phyloP scores from a whole-genome alignment of 2,888 invertebrate species.

The Caenorhabditis virilis region DNA sequence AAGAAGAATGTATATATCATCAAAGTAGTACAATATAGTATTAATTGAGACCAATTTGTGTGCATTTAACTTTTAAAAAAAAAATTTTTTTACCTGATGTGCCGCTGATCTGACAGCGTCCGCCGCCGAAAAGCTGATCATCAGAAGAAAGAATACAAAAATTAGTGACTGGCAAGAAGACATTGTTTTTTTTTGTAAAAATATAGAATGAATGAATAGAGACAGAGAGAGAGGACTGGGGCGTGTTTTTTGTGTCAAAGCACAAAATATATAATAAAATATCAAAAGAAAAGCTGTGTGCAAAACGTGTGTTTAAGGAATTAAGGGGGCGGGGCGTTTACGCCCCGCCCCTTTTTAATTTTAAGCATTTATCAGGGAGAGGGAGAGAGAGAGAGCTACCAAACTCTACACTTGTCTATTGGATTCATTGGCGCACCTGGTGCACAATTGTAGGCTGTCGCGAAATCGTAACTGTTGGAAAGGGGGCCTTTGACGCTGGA shows the following conservation, averaged over 20 bases:
- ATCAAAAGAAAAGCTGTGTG: background rate
- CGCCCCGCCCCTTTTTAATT: too few species aligned
- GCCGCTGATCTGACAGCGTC: too few species aligned
- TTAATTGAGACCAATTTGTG: too few species aligned
- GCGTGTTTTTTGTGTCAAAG: too few species aligned
- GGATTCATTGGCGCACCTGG: constrained; percentile 91
- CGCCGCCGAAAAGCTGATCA: too few species aligned
- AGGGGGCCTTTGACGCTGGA: constrained; percentile 84
- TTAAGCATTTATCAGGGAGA: too few species aligned
- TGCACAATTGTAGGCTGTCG: constrained; percentile 85
- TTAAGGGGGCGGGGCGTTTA: too few species aligned
- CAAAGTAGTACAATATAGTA: too few species aligned
- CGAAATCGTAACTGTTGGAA: constrained; percentile 86
- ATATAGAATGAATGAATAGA: background rate
- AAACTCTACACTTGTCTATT: constrained; percentile 64
- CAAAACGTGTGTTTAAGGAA: background rate
- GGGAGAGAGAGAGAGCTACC: constrained; percentile 38
- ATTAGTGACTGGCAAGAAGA: background rate
- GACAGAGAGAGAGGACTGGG: background rate
- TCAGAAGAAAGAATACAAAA: too few species aligned
- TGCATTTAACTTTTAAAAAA: too few species aligned
- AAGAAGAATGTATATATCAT: too few species aligned
- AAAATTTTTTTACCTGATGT: too few species aligned
- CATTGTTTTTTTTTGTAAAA: background rate
- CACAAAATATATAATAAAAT: background rate